Conservation (phyloP, 2,113 vertebrate species). For the Takifugu bimaculatus region DNA sequence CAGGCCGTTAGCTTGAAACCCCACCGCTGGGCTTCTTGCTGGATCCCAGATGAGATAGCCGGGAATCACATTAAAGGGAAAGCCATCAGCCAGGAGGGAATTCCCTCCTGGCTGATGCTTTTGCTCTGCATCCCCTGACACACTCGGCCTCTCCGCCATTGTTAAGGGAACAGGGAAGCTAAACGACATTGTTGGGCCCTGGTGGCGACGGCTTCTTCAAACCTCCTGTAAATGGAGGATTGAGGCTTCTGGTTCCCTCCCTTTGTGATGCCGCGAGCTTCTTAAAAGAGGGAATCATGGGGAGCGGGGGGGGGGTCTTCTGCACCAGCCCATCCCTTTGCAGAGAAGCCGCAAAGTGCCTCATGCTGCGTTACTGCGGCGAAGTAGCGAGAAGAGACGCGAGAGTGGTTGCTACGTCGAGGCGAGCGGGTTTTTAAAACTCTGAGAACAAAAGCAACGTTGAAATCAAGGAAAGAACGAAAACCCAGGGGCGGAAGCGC, state of each 20-base stretch:
- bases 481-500: conserved; percentile 7
- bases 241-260: conserved; percentile 51
- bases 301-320: conserved; percentile 16
- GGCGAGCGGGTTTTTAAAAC: conserved; percentile 26
- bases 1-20: conserved; percentile 49
- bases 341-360: conserved; percentile 33
- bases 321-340: conserved; percentile 25
- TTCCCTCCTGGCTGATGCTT: conserved; percentile 57
- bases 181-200: conserved; percentile 46
- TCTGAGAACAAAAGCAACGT: conserved; percentile 24
- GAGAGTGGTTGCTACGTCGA: conserved; percentile 27
- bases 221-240: conserved; percentile 65
- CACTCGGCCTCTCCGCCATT: conserved; percentile 53
- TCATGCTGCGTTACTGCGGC: conserved; percentile 49
- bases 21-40: conserved; percentile 21
- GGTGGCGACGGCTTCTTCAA: conserved; percentile 66
- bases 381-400: conserved; percentile 25
- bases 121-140: conserved; percentile 53
- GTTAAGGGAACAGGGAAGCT: conserved; percentile 60
- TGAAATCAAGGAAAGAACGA: conserved; percentile 19
- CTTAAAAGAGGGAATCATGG: conserved; percentile 50
- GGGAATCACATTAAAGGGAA: conserved; percentile 61
- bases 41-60: conserved; percentile 52
- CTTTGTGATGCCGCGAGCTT: conserved; percentile 63
- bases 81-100: conserved; percentile 56